Percentiles rank a stretch among this genome's conserved stretches.
Conservation (phyloP, 2,113 vertebrate species). For the Sus scrofa region DNA sequence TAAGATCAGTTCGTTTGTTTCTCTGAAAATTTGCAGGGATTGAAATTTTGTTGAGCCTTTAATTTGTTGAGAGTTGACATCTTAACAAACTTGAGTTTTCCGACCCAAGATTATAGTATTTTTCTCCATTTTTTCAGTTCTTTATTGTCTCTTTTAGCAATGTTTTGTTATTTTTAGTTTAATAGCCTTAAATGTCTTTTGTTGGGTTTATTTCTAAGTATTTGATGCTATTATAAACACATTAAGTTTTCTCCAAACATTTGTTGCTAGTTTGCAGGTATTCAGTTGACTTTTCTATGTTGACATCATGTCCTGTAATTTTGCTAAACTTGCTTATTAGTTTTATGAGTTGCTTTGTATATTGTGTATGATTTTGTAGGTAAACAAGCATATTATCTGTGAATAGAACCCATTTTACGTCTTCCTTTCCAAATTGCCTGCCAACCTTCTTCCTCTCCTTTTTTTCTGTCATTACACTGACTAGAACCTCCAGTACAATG, state of each 20-base stretch:
- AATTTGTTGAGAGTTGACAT: neutral
- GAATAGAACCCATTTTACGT: neutral
- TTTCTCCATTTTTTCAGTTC: neutral
- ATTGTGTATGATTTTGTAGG: neutral
- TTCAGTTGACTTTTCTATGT: neutral
- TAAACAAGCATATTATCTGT: neutral
- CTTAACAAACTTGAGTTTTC: constrained; percentile 5
- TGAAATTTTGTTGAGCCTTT: neutral
- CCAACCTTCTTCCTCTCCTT: neutral
- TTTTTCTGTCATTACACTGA: neutral
- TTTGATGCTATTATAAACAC: neutral
- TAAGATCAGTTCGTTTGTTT: neutral
- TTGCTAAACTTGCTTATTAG: neutral
- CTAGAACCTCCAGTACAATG: neutral
- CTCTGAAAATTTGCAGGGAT: neutral
- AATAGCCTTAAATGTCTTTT: neutral
- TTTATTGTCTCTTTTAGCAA: neutral
- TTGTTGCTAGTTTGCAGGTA: neutral
- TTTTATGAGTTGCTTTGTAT: neutral
- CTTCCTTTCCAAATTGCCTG: neutral
- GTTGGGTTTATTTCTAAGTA: neutral
- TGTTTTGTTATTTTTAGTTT: neutral
- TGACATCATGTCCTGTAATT: neutral
- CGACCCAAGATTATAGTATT: neutral
- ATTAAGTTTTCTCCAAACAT: neutral